These are phyloP conservation scores for Onthophagus sagittarius DNA, from an alignment of 2,888 invertebrate species.

Conservation along the genomic window DNA sequence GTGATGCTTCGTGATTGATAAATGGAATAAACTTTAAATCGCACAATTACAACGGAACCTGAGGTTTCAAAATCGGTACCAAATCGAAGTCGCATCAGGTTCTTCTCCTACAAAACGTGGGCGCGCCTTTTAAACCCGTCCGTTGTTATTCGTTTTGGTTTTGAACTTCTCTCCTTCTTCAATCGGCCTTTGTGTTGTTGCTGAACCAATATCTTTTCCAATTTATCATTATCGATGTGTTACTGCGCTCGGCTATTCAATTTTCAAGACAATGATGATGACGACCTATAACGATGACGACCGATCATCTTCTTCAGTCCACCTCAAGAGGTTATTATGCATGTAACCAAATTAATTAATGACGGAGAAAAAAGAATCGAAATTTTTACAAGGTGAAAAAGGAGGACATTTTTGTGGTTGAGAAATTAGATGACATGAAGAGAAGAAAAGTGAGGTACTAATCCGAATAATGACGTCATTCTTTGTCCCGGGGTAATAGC, in stretches of 20 bases:
- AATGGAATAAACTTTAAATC: conserved; percentile 20
- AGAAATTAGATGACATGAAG: background rate
- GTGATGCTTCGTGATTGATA: conserved; percentile 17
- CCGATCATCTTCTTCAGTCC: background rate
- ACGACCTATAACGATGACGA: background rate
- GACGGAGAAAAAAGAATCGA: no score
- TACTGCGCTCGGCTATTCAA: conserved; percentile 1
- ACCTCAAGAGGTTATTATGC: background rate
- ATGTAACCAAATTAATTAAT: no score
- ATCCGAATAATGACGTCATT: conserved; percentile 16
- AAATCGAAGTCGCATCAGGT: conserved; percentile 1
- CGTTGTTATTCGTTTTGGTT: background rate
- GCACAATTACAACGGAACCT: conserved; percentile 16
- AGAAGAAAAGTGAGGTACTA: background rate
- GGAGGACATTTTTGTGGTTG: background rate
- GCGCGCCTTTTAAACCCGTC: background rate
- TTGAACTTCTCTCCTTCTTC: background rate
- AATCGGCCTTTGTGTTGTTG: conserved; percentile 18
- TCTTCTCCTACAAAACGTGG: conserved; percentile 3
- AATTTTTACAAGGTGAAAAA: no score
- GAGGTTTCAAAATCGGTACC: conserved; percentile 4
- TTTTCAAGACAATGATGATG: conserved; percentile 7
- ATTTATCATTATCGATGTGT: conserved; percentile 19
- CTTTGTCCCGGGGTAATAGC: conserved; percentile 30
- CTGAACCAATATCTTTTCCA: conserved; percentile 19